Base-by-base conservation (phyloP, 1,140 invertebrate genomes). In the Melitaea cinxia region DNA sequence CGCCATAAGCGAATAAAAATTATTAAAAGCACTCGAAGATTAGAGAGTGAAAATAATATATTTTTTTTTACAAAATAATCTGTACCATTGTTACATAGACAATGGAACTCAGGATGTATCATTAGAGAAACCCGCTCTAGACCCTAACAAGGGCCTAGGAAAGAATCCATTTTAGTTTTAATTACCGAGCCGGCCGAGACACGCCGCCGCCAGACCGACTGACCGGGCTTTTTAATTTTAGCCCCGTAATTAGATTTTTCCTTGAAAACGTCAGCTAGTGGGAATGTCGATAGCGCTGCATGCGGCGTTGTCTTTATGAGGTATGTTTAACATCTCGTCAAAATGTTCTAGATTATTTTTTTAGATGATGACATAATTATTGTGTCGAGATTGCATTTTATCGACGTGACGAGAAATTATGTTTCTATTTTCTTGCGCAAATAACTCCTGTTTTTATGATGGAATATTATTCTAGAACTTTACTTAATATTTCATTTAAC, bases 171-270 rank as follows among this genome's bases (percentile, higher is more conserved):
- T 73, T 62, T 71, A 68, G 65, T 72, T 80, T 78, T 81, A 83
- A 84, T 84, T 84, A 82, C 75, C 60, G 60, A 45, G 52, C 59
- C 56, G 72, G 56, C 69, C 45, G 72, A 57, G 54, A 49, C 62
- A 60, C 68, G 71, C 60, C 64, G 65, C 64, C 50, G 39, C 54
- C 70, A 71, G 73, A 42, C 47, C 39, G 53, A 70, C 62, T 72
- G 70, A 67, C 77, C 65, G 71, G 47, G 56, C 65, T 65, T 75
- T 80, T 78, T 82, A 80, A 80, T 78, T 82, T 82, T 75, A 74
- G 61, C 63, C 62, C 49, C 73, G 72, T 83, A 82, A 84, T 84
- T 82, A 81, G 73, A 82, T 82, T 82, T 82, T 77, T 78, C 54
- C 75, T 78, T 71, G 62, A 64, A 65, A 77, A 72, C 65, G 60